Base-by-base conservation (phyloP, 2,797 vertebrate species). In the Cynopterus sphinx region DNA sequence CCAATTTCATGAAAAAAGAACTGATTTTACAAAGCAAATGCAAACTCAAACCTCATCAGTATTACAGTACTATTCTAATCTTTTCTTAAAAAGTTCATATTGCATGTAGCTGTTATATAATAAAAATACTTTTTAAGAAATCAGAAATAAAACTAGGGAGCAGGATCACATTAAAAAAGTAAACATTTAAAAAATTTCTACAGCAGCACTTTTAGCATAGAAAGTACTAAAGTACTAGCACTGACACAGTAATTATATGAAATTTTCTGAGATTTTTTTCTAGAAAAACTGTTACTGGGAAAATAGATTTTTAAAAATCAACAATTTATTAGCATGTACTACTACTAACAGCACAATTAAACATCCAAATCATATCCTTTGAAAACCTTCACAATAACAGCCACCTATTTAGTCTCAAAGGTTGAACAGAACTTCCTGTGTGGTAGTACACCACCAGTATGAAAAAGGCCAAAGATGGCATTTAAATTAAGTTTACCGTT, bases 1-100 rank as follows among this genome's bases (percentile, higher is more conserved):
- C 98, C 97, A 97, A 98, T 93, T 97, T 97, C 87, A 92, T 78
- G 75, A 82, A 96, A 96, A 96, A 95, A 84, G 26, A 96, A 95
- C 36, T 55, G 41, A 96, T 96, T 90, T 59, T 61, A 31, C 96
- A 79, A 95, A 94, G 61, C 71, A 39, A 96, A 89, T 89, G 61
- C 33, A 49, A 96, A 70, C 41, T 73, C 85, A 91, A 94, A 73
- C 68, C 84, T 75, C 49, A 31, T 74, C 55, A 90, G 31, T 49
- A 84, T 65, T 83, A 57, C 13, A 89, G 59, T 28, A 90, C 57
- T 90, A 33, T 67, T 70, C 71, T 53, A 51, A 19, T 41, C 63
- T 71, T 92, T 96, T 51, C 78, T 16, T 33, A 61, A 57, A 91
- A 97, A 71, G 6, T 61, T 97, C 83, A 91, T 81, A 26, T 1